Evolutionary conservation across 2,113 vertebrate species (phyloP), one percentile per base, ranked within the genome.

Genomic region (Pygoscelis adeliae): DNA sequence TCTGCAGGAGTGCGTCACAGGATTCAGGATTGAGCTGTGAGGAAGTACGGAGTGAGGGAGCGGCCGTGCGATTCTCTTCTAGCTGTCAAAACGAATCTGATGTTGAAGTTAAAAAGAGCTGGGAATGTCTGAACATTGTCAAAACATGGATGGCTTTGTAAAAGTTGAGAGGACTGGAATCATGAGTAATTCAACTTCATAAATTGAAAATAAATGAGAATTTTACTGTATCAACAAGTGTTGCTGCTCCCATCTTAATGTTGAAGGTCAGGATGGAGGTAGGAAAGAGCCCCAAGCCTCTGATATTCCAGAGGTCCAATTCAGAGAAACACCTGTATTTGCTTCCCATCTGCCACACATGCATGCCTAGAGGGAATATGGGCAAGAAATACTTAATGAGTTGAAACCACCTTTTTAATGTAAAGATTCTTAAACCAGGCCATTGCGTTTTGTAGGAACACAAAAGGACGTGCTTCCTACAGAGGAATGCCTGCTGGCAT

Each of bases 51-150:
- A 17, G 20, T 2, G 17, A 44, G 74, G 67, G 44, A 74, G 40
- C 3, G 0, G 36, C 63, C 2, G 0, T 4, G 16, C 1, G 1
- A 5, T 13, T 53, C 55, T 29, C 26, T 29, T 9, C 30, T 17
- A 11, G 55, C 32, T 36, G 78, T 6, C 50, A 18, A 8, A 63
- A 25, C 2, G 0, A 62, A 6, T 14, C 40, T 7, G 6, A 1
- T 27, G 53, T 9, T 38, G 34, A 56, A 3, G 44, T 14, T 38
- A n/a, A 59, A 67, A 67, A 62, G 26, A 55, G 20, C 11, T 25
- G 15, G 18, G 30, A 34, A 23, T 16, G 13, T 3, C 74, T 47
- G 49, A 14, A 23, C 30, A 5, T 30, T 72, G 72, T 47, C n/a
- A 47, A 52, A 85, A 61, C 1, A 1, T 21, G 42, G 62, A 9